Evolutionary conservation across 2,113 vertebrate genomes (phyloP).

Genomic region (Ochotona curzoniae): DNA sequence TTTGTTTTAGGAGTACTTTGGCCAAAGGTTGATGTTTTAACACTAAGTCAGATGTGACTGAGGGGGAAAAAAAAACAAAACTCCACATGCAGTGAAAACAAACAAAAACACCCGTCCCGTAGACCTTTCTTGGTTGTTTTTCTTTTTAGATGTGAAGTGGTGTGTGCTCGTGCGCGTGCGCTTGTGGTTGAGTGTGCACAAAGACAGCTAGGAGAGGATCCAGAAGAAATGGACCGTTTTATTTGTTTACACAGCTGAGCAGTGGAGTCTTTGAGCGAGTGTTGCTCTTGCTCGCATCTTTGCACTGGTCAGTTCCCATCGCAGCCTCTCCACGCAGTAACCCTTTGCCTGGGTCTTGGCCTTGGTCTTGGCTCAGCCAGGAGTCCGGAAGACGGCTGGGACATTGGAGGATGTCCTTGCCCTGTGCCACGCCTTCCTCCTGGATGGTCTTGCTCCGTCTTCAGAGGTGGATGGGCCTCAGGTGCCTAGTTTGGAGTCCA

Average conservation of each 20-base stretch:
- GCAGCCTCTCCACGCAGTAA: background rate
- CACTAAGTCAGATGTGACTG: constrained; percentile 77
- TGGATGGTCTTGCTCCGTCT: background rate
- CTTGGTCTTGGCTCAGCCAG: no score
- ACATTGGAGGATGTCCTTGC: no score
- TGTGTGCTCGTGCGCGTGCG: constrained; percentile 58
- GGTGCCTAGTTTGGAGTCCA: background rate
- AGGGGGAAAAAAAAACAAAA: constrained; percentile 5
- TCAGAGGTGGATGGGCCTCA: background rate
- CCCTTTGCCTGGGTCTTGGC: background rate
- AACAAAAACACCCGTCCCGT: constrained; percentile 27
- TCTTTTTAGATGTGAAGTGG: constrained; percentile 66
- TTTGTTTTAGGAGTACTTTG: constrained; percentile 82
- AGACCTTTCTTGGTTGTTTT: constrained; percentile 76
- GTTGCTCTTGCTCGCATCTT: constrained; percentile 38
- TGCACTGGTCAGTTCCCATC: background rate
- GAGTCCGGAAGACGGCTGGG: background rate
- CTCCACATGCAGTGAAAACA: constrained; percentile 62
- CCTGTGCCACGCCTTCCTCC: no score
- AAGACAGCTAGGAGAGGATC: constrained; percentile 75
- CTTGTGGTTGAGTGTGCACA: background rate
- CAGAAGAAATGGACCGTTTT: constrained; percentile 88
- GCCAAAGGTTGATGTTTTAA: constrained; percentile 80
- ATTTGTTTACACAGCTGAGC: constrained; percentile 91
- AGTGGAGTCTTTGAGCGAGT: background rate